Evolutionary conservation across 2,113 vertebrate genomes (phyloP).

Genomic region (Sinocyclocheilus anophthalmus): DNA sequence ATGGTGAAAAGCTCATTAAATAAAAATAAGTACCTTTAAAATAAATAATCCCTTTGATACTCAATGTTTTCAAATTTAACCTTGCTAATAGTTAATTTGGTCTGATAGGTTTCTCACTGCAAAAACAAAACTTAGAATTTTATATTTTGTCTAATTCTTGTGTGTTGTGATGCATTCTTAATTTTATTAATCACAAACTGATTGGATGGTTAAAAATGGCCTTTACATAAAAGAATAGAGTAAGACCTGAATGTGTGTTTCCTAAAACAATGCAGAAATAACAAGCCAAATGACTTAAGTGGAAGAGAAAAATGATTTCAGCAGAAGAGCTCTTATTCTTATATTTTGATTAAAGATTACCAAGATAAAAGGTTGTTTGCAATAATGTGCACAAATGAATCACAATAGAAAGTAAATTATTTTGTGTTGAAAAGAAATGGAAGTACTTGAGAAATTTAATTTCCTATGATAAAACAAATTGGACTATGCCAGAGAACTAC

Average conservation of each 20-base stretch:
- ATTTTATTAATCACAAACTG: too few relatives aligned
- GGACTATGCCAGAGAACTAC: constrained; percentile 1
- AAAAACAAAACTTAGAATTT: neutral
- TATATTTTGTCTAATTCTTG: too few relatives aligned
- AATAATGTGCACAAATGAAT: neutral
- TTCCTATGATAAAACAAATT: constrained; percentile 14
- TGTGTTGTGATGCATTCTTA: too few relatives aligned
- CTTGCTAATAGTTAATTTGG: neutral
- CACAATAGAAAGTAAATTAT: neutral
- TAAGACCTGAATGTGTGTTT: too few relatives aligned
- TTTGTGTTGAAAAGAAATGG: neutral
- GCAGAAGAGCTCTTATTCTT: neutral
- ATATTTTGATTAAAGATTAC: neutral
- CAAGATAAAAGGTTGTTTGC: neutral
- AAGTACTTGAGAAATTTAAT: constrained; percentile 5
- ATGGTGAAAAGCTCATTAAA: too few relatives aligned
- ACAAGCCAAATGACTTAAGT: neutral
- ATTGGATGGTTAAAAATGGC: too few relatives aligned
- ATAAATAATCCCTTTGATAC: too few relatives aligned
- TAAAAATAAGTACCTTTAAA: neutral
- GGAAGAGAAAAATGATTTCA: neutral
- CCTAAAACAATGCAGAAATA: too few relatives aligned
- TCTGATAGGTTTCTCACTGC: neutral
- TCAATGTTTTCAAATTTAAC: neutral
- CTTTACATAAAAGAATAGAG: too few relatives aligned